These are phyloP conservation scores for Macrophya alboannulata DNA, from an alignment of 2,888 invertebrate species.

Conservation along the genomic window DNA sequence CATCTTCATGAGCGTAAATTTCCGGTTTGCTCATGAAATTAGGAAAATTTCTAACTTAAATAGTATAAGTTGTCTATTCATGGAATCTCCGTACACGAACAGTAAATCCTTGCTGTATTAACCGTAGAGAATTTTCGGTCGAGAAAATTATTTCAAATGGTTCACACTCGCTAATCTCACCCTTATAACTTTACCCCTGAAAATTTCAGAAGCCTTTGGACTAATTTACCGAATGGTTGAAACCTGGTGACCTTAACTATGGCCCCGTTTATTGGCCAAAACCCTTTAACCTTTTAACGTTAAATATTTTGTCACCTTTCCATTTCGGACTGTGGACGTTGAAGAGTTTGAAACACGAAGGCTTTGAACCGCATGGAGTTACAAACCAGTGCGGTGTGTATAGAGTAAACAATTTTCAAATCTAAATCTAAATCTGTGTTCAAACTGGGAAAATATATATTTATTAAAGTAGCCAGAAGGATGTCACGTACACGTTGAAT, in stretches of 20 bases:
- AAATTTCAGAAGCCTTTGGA: not conserved
- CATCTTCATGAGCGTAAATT: not conserved
- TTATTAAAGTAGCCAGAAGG: not conserved
- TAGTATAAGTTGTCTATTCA: conserved; percentile 23
- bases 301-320: conserved; percentile 9
- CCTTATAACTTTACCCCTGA: not conserved
- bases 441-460: not conserved
- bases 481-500: not conserved
- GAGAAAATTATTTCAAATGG: not conserved
- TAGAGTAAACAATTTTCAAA: not conserved
- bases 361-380: not conserved
- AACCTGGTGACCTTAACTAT: not conserved
- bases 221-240: not conserved
- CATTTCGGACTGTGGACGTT: not conserved
- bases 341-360: not conserved
- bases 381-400: not conserved
- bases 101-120: not conserved
- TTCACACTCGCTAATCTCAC: not conserved
- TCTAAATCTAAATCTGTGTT: not conserved
- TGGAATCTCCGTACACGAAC: not conserved
- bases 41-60: conserved; percentile 25
- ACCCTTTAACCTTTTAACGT: not conserved
- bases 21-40: not conserved
- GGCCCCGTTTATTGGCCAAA: not conserved
- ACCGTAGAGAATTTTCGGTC: not conserved